Base-by-base conservation (phyloP, 2,113 vertebrate species). In the Hippocampus mohnikei region DNA sequence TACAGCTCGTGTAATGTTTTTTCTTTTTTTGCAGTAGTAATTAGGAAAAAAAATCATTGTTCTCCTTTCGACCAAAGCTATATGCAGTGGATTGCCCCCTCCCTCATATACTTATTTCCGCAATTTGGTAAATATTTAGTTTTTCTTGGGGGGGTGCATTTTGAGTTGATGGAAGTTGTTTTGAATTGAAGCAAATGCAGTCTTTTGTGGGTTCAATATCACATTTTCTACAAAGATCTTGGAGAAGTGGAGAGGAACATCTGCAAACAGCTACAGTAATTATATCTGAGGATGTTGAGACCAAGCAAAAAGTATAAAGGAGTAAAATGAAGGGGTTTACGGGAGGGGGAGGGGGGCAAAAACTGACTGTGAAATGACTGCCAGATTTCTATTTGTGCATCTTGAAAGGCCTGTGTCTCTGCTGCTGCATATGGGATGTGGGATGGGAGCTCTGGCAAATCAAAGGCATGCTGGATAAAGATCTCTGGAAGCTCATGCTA, bases 381-480 rank as follows among this genome's bases (percentile, higher is more conserved):
- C 90, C 90, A 92, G 90, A 90, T 88, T 91, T 88, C 83, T 84
- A 89, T 90, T 90, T 91, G 85, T 88, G 84, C 71, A 37, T 88
- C 85, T 90, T 91, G 86, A 90, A 90, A 90, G 84, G 79, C 79
- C 77, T 37, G 71, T 87, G 86, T 91, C 82, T 91, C 81, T 74
- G 79, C 89, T 67, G 79, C 89, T 86, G 84, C 88, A 89, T 84
- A 90, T 91, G 89, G 91, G 88, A 91, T 90, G 89, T 90, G 89
- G 90, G 90, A 91, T 88, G 88, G 77, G 87, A 88, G 88, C 83
- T 90, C 86, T 90, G 90, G 89, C 83, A 87, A 91, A 91, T 91
- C 88, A 91, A 89, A 92, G 89, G 87, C 74, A 60, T 42, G n/a
- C 78, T 82, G 84, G 91, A 92, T 91, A 91, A 87, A 88, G 88